phyloP scores from a whole-genome alignment of 2,113 vertebrate species.

The Tichodroma muraria region DNA sequence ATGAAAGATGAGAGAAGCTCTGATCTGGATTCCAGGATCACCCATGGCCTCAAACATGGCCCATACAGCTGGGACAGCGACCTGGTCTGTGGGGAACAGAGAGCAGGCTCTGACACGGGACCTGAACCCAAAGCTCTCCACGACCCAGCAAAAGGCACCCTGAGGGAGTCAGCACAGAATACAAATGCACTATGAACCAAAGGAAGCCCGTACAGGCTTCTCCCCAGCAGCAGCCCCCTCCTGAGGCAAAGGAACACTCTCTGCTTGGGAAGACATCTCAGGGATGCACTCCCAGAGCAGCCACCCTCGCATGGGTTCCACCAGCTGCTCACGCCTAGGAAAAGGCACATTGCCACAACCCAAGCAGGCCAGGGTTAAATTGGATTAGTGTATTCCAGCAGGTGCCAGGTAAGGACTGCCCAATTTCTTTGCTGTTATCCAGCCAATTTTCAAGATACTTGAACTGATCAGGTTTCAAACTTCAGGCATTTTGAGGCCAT shows the following conservation, averaged over 20 bases:
- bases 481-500: not conserved
- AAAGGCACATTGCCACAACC: fast-evolving
- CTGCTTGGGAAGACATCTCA: not conserved
- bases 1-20: fast-evolving
- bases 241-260: not conserved
- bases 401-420: not conserved
- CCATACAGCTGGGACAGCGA: fast-evolving
- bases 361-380: not conserved
- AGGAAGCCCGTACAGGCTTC: fast-evolving
- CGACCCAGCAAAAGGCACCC: not conserved
- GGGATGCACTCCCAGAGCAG: not conserved
- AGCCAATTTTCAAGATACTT: not conserved
- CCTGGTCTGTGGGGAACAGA: not conserved
- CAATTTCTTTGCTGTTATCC: not conserved
- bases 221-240: not conserved
- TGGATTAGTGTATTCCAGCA: not conserved
- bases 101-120: not conserved
- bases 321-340: not conserved
- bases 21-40: not conserved
- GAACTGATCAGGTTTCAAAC: not conserved
- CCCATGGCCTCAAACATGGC: fast-evolving
- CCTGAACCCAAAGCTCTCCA: not conserved
- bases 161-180: not conserved
- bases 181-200: not conserved
- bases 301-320: fast-evolving